Conservation (phyloP, 2,113 vertebrate genomes). For the Hippopotamus amphibius region DNA sequence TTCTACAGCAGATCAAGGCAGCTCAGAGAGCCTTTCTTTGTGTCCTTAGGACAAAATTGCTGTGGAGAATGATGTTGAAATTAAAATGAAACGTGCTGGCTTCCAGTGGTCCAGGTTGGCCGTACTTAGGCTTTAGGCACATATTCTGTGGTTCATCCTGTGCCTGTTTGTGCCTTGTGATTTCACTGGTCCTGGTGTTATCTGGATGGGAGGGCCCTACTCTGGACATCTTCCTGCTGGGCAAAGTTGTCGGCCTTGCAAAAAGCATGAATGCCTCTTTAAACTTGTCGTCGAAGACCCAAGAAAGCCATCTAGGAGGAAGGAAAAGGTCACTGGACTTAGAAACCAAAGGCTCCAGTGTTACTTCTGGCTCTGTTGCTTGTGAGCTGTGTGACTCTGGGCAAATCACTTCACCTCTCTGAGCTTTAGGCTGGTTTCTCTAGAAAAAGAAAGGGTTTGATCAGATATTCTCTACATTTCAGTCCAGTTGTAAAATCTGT, state of each 20-base stretch:
- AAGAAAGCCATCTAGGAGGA: background rate
- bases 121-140: background rate
- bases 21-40: background rate
- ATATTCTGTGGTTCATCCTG: background rate
- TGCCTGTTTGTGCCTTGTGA: background rate
- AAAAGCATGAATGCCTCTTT: background rate
- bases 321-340: background rate
- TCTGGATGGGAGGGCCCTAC: background rate
- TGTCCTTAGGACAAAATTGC: background rate
- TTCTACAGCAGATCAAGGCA: background rate
- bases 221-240: background rate
- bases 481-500: background rate
- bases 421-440: background rate
- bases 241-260: background rate
- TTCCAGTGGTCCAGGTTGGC: background rate
- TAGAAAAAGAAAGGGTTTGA: background rate
- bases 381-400: slow-evolving; percentile 41
- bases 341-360: background rate
- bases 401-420: background rate
- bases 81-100: background rate
- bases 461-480: background rate
- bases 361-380: background rate
- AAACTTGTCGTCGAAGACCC: background rate
- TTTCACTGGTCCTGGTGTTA: background rate
- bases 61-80: background rate